A percentile compares a stretch with the other conserved stretches of the same genome.
phyloP scores from a whole-genome alignment of 1,140 invertebrate species.

The Bombus breviceps region DNA sequence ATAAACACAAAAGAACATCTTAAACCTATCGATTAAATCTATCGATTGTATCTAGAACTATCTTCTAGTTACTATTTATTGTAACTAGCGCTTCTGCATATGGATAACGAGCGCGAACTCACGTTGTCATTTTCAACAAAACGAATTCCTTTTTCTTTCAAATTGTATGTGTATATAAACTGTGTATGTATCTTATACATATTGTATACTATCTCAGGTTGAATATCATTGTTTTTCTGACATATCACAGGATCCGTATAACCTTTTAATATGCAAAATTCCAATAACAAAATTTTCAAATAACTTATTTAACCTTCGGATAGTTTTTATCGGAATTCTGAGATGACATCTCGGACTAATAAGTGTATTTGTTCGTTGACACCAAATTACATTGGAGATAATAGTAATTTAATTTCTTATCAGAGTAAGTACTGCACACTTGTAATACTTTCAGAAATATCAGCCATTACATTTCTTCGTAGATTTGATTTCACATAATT shows the following conservation, averaged over 20 bases:
- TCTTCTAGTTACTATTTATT: no score
- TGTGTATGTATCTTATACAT: neutral
- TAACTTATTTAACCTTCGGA: neutral
- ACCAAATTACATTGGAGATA: neutral
- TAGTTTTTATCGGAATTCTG: neutral
- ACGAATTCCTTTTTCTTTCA: neutral
- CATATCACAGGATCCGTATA: neutral
- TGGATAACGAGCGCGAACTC: no score
- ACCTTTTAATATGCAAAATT: conserved; percentile 35
- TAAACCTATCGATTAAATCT: no score
- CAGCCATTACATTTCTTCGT: no score
- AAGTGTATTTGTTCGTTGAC: neutral
- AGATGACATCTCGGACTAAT: conserved; percentile 20
- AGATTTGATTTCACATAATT: no score
- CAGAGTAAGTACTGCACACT: neutral
- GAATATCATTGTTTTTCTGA: conserved; percentile 13
- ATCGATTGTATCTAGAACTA: no score
- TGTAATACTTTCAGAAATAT: neutral
- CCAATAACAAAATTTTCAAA: neutral
- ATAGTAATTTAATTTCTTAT: neutral
- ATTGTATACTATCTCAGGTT: neutral
- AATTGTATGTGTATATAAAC: no score
- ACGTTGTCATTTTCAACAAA: no score
- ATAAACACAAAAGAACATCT: no score
- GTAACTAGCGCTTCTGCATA: no score